Evolutionary conservation across 2,797 vertebrate species (phyloP).

Genomic region (Phalloptychus januarius): DNA sequence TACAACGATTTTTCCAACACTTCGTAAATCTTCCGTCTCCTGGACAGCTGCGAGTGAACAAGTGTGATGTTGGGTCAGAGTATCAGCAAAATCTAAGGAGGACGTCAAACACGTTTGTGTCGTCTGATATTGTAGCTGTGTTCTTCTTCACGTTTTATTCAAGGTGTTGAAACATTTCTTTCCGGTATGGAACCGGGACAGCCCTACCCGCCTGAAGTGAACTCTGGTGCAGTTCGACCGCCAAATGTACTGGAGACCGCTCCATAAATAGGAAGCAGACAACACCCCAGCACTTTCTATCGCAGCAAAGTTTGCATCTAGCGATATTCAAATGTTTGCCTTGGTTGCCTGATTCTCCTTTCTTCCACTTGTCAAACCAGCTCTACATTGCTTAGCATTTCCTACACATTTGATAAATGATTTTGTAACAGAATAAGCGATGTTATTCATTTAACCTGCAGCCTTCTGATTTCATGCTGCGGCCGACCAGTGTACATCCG

Average conservation of each 20-base stretch:
- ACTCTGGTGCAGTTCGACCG: too few relatives aligned
- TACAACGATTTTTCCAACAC: background rate
- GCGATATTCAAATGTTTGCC: background rate
- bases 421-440: slow-evolving; percentile 4
- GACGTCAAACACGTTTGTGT: background rate
- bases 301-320: background rate
- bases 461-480: background rate
- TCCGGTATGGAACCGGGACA: background rate
- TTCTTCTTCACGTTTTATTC: background rate
- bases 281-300: background rate
- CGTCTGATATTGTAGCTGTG: background rate
- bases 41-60: background rate
- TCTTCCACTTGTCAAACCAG: background rate
- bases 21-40: background rate
- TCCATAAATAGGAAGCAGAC: too few relatives aligned
- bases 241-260: too few relatives aligned
- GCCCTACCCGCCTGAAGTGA: too few relatives aligned
- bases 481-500: background rate
- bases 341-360: background rate
- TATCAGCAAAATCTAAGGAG: background rate
- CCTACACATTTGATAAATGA: background rate
- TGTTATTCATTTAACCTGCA: slow-evolving; percentile 20
- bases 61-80: background rate
- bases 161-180: background rate
- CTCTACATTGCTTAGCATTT: background rate